A percentile compares a stretch with the other conserved stretches of the same genome.
Conservation (phyloP, 2,113 vertebrate genomes). For the Triplophysa dalaica region DNA sequence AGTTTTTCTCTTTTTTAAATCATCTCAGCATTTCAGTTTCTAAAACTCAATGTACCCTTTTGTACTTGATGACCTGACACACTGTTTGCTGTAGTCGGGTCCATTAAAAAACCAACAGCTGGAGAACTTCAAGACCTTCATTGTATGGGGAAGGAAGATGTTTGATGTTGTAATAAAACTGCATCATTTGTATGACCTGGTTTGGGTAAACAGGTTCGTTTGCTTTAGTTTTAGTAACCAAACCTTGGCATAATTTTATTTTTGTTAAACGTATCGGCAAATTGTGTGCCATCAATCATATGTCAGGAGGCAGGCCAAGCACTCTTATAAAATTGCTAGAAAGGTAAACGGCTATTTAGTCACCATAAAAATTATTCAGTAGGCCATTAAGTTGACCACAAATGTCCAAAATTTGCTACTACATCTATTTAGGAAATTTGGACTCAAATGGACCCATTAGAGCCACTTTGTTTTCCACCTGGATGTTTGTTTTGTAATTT, state of each 20-base stretch:
- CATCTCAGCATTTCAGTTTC: not conserved
- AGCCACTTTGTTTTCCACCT: not conserved
- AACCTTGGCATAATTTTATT: conserved; percentile 62
- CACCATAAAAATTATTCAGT: conserved; percentile 43
- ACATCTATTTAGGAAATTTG: not conserved
- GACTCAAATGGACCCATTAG: not conserved
- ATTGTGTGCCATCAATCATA: conserved; percentile 56
- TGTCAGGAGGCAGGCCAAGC: conserved; percentile 43
- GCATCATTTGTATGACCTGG: not conserved
- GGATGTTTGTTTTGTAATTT: not conserved
- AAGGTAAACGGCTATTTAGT: conserved; percentile 34
- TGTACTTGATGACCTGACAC: not conserved
- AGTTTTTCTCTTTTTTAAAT: not conserved
- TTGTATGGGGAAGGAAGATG: not conserved
- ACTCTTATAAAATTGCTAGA: conserved; percentile 51
- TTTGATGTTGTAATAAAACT: not conserved
- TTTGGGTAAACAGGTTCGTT: conserved; percentile 46
- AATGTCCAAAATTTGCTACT: conserved; percentile 40
- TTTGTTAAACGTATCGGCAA: conserved; percentile 50
- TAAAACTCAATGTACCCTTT: not conserved
- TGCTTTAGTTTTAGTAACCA: conserved; percentile 53
- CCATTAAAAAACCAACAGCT: not conserved
- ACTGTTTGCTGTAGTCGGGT: not conserved
- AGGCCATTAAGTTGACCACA: conserved; percentile 45
- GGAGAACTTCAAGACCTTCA: not conserved